phyloP scores from a whole-genome alignment of 2,113 vertebrate genomes.

The Centrocercus urophasianus region DNA sequence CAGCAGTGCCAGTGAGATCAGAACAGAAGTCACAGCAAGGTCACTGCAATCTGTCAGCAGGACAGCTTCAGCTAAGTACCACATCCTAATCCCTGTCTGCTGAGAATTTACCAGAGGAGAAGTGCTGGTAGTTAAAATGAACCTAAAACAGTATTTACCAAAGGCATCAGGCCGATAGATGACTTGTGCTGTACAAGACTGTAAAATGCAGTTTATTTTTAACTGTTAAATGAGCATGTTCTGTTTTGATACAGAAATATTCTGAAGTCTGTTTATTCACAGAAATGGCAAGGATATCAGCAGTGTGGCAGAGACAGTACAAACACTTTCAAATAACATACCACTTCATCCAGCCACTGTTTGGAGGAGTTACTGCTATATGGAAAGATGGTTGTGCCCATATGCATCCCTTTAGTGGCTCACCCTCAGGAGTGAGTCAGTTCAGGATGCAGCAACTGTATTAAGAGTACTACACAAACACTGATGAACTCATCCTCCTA shows the following conservation, averaged over 20 bases:
- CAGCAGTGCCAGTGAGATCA: constrained; percentile 63
- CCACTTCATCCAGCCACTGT: not conserved
- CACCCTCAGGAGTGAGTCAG: not conserved
- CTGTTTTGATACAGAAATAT: not conserved
- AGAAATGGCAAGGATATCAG: not conserved
- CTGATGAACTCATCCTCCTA: not conserved
- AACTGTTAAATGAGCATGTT: not conserved
- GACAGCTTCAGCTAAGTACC: constrained; percentile 29
- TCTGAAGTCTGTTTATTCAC: not conserved
- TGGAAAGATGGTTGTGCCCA: not conserved
- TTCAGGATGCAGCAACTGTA: not conserved
- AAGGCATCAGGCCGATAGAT: not conserved
- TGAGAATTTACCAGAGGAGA: not conserved
- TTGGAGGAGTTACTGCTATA: not conserved
- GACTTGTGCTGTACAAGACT: not conserved
- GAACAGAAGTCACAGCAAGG: constrained; percentile 64
- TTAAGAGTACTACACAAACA: not conserved
- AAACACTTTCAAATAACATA: not conserved
- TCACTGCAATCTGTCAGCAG: constrained; percentile 39
- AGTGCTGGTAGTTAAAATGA: not conserved
- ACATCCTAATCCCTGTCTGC: constrained; percentile 36
- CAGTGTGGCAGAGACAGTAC: not conserved
- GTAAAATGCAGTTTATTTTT: not conserved
- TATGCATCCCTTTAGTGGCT: not conserved
- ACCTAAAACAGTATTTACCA: constrained; percentile 3